phyloP scores from a whole-genome alignment of 37 sponge, comb jelly and placozoan species.

The Trichoplax adhaerens region DNA sequence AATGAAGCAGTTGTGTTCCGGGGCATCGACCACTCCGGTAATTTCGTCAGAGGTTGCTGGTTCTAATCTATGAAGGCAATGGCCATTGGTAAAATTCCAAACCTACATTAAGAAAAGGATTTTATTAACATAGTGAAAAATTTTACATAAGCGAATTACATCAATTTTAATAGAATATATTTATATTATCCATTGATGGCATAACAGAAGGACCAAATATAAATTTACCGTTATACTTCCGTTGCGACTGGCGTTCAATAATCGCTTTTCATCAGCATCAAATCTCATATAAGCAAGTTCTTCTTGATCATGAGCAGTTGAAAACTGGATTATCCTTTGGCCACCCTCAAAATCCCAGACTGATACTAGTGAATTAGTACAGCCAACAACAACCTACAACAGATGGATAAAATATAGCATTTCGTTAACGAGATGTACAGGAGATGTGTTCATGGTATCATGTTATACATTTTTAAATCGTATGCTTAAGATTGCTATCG shows the following conservation, averaged over 20 bases:
- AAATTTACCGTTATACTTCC: constrained; percentile 70
- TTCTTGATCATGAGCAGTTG: constrained; percentile 44
- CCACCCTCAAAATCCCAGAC: constrained; percentile 83
- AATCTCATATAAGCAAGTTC: constrained; percentile 78
- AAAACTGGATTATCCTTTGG: constrained; percentile 28
- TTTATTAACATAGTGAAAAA: not conserved
- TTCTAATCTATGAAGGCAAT: constrained; percentile 46
- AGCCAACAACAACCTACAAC: constrained; percentile 57
- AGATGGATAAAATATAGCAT: not conserved
- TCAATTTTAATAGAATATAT: not conserved
- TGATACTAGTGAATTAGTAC: constrained; percentile 67
- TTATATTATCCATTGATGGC: not conserved
- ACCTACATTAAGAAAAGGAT: constrained; percentile 3
- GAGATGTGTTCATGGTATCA: not conserved
- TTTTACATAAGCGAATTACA: not conserved
- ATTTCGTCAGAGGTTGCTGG: constrained; percentile 38
- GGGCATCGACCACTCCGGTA: constrained; percentile 47
- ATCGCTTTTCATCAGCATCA: constrained; percentile 43
- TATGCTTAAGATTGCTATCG: too few relatives aligned
- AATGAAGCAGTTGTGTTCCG: constrained; percentile 44
- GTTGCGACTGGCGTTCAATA: constrained; percentile 69
- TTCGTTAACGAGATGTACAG: not conserved
- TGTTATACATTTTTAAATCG: too few relatives aligned
- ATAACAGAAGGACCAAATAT: constrained; percentile 5
- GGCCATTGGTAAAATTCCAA: constrained; percentile 41